phyloP scores from a whole-genome alignment of 1,140 invertebrate genomes.

The Eumaeus atala region DNA sequence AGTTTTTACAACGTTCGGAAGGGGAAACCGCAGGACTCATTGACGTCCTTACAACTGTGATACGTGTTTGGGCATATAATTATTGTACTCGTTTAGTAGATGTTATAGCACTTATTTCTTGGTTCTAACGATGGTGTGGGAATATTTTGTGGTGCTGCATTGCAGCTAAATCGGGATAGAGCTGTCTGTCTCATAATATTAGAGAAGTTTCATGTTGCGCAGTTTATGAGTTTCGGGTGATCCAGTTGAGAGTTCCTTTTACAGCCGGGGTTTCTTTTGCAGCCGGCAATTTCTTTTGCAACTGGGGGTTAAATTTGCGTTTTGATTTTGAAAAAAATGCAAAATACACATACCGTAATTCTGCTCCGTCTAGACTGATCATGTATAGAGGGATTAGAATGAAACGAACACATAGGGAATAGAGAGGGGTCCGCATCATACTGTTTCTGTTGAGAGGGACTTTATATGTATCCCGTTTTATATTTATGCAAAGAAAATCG shows the following conservation, averaged over 20 bases:
- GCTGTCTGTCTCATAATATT: background rate
- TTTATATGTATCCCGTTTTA: too few relatives aligned
- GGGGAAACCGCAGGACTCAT: background rate
- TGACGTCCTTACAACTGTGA: background rate
- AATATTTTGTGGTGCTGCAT: background rate
- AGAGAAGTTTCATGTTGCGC: background rate
- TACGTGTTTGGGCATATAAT: slow-evolving; percentile 3
- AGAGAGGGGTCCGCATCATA: too few relatives aligned
- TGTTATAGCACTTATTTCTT: background rate
- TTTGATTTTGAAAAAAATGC: too few relatives aligned
- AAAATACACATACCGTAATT: too few relatives aligned
- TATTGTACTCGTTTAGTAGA: background rate
- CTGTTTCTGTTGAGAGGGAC: too few relatives aligned
- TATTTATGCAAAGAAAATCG: too few relatives aligned
- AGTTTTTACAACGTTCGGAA: background rate
- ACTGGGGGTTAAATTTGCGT: too few relatives aligned
- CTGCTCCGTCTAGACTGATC: too few relatives aligned
- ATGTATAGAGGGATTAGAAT: too few relatives aligned
- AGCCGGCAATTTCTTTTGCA: too few relatives aligned
- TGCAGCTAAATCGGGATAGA: background rate
- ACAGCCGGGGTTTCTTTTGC: too few relatives aligned
- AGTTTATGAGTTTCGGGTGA: background rate
- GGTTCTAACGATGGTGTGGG: background rate
- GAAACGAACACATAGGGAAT: too few relatives aligned
- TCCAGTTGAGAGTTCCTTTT: background rate